Evolutionary conservation across 2,797 vertebrate genomes (phyloP).

Genomic region (Chaenodraco wilsoni): DNA sequence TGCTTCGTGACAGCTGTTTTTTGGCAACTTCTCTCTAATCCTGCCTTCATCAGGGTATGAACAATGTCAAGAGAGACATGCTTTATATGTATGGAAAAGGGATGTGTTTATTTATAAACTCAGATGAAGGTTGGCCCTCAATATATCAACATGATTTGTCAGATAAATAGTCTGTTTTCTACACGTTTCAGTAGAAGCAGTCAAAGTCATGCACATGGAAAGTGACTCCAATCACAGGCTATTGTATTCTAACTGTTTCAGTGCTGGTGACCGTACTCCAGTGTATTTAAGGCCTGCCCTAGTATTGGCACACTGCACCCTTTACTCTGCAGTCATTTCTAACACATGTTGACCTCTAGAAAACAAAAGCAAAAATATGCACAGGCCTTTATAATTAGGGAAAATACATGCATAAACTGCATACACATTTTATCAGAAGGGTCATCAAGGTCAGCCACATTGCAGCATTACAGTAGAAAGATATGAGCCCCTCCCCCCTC

Average conservation of each 20-base stretch:
- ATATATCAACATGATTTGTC: conserved; percentile 10
- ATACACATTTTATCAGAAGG: not conserved
- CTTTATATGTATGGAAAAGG: not conserved
- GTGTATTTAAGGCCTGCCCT: not conserved
- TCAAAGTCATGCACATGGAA: not conserved
- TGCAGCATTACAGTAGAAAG: conserved; percentile 3
- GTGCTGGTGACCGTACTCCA: not conserved
- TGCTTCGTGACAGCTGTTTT: conserved; percentile 2
- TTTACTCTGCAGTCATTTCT: not conserved
- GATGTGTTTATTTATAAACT: conserved; percentile 16
- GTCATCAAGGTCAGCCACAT: conserved; percentile 17
- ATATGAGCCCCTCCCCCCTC: not conserved
- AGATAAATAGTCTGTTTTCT: not conserved
- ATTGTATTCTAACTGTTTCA: not conserved
- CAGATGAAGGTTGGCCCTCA: conserved; percentile 11
- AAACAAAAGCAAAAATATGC: not conserved
- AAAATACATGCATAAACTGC: not conserved
- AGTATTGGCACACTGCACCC: not conserved
- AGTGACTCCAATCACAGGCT: conserved; percentile 9
- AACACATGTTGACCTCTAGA: not conserved
- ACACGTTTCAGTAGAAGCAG: not conserved
- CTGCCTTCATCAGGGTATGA: conserved; percentile 11
- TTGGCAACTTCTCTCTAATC: conserved; percentile 20
- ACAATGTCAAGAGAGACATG: conserved; percentile 1
- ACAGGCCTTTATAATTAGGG: not conserved